Conservation (phyloP, 2,113 vertebrate species). For the Aldabrachelys gigantea region DNA sequence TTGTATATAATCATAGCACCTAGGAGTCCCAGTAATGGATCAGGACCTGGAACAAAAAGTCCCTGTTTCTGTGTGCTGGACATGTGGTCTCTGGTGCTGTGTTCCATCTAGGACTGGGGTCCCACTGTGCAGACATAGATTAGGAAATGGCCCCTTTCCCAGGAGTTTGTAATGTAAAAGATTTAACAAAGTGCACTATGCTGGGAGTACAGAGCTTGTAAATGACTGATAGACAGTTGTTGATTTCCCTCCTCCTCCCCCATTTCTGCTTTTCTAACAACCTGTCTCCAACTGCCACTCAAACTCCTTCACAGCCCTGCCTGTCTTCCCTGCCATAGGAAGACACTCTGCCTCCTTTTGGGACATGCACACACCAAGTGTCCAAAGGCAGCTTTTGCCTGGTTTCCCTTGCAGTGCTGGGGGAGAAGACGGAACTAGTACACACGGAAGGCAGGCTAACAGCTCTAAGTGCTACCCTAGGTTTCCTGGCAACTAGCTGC, state of each 20-base stretch:
- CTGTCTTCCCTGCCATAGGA: neutral
- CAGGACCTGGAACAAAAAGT: neutral
- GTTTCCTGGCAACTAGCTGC: neutral
- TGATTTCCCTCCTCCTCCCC: neutral
- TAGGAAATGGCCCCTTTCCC: neutral
- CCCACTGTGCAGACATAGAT: neutral
- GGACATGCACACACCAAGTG: neutral
- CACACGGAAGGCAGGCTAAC: neutral
- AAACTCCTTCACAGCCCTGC: neutral
- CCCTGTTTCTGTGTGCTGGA: neutral
- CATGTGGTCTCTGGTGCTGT: neutral
- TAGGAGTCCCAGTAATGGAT: neutral
- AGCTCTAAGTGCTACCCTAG: neutral
- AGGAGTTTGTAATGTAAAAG: neutral
- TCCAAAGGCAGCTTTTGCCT: neutral
- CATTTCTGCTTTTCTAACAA: neutral
- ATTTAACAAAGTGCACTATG: neutral
- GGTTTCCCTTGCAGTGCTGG: fast-evolving
- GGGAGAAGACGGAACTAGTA: neutral
- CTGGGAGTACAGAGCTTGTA: neutral
- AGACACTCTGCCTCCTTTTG: neutral
- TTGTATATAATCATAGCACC: neutral
- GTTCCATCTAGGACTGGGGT: neutral
- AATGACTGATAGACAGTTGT: neutral
- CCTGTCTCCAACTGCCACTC: neutral